phyloP scores from a whole-genome alignment of 2,888 invertebrate species.

The Rhabditophanes sp. region DNA sequence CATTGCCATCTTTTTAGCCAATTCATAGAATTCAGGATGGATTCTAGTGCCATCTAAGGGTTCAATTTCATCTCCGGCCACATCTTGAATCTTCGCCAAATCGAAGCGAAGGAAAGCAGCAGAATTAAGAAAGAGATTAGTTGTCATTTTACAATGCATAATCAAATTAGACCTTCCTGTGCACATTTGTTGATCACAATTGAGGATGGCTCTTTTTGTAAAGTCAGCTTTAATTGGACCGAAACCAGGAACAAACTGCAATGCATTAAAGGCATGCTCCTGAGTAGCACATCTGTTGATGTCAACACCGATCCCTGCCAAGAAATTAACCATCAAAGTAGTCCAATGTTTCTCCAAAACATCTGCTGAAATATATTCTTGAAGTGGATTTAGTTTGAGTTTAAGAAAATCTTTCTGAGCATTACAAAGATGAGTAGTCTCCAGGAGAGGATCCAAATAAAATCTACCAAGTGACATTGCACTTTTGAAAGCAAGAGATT shows the following conservation, averaged over 20 bases:
- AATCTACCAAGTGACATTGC: slow-evolving; percentile 79
- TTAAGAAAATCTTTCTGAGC: slow-evolving; percentile 89
- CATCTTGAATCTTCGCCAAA: slow-evolving; percentile 57
- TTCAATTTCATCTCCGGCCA: slow-evolving; percentile 56
- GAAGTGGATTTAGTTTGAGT: slow-evolving; percentile 71
- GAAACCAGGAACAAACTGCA: slow-evolving; percentile 90
- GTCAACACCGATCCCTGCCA: slow-evolving; percentile 80
- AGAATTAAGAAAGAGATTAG: slow-evolving; percentile 93
- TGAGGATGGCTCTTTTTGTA: too few species aligned
- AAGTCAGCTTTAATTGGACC: slow-evolving; percentile 73
- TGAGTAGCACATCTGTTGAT: slow-evolving; percentile 79
- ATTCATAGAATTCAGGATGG: slow-evolving; percentile 97
- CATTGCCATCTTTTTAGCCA: slow-evolving; percentile 99
- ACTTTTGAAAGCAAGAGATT: too few species aligned
- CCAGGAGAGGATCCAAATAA: slow-evolving; percentile 83
- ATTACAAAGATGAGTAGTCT: slow-evolving; percentile 85
- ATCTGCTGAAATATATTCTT: slow-evolving; percentile 54
- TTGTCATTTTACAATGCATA: slow-evolving; percentile 86
- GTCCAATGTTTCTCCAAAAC: not conserved
- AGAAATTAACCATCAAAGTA: slow-evolving; percentile 2
- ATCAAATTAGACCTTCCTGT: slow-evolving; percentile 89
- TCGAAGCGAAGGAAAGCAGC: slow-evolving; percentile 98
- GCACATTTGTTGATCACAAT: slow-evolving; percentile 47
- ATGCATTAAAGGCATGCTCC: slow-evolving; percentile 61
- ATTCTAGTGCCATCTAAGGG: slow-evolving; percentile 81